Base-by-base conservation (phyloP, 1,140 invertebrate species). In the Gryon sp. region DNA sequence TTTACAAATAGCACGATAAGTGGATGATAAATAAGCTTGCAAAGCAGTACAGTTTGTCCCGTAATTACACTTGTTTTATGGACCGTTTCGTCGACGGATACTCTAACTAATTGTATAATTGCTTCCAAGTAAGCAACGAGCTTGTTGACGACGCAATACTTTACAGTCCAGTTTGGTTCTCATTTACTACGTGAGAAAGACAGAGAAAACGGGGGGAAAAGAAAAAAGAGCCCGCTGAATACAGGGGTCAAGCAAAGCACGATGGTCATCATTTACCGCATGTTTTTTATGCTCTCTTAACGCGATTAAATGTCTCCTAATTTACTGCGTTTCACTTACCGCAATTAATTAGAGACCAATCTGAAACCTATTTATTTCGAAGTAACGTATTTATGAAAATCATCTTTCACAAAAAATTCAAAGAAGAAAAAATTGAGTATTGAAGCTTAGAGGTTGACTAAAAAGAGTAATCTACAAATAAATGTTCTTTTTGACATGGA, bases 61-160 rank as follows among this genome's bases (percentile, higher is more conserved):
- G 78, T 86, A 88, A 87, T 88, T 84, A 85, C 82, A 80, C 87
- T 88, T 86, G 82, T 86, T 88, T 88, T 88, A 88, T 88, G 84
- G 84, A 74, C 80, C 81, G 82, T 86, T 87, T 84, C 80, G 77
- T 74, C 75, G 78, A 78, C 80, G 80, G 86, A 86, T 86, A 87
- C 84, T 88, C 87, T 87, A 85, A 83, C 85, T 88, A 88, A 88
- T 88, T 88, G 86, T 86, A 87, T 88, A 88, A 88, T 88, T 88
- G 86, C 84, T 84, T 69, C 53, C 15, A 72, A 81, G 77, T 77
- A 79, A 62, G 57, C 57, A 59, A 62, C 68, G 57, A 43, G 55
- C 48, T 66, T 18, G 74, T 78, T 48, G 79, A 65, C 81, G 77
- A 84, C 74, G 79, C 68, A 80, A 83, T 80, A 82, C 83, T 76